A percentile compares a stretch with the other conserved stretches of the same genome.
phyloP scores from a whole-genome alignment of 2,113 vertebrate genomes.

The Brachyhypopomus gauderio region DNA sequence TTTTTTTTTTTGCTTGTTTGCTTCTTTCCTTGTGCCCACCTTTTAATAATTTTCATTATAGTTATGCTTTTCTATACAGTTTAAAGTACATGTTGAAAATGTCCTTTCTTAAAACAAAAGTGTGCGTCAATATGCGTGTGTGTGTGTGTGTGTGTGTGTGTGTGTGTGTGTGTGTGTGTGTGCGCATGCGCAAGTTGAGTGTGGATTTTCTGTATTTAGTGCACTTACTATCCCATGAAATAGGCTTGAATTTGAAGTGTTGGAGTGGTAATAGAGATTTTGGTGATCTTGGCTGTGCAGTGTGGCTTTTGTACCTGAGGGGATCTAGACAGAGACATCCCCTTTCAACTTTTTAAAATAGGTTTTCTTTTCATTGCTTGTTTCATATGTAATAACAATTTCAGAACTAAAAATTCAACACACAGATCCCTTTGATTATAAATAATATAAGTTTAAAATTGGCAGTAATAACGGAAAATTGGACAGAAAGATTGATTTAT shows the following conservation, averaged over 20 bases:
- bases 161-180: constrained; percentile 20
- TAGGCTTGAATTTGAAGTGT: constrained; percentile 81
- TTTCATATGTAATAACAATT: constrained; percentile 35
- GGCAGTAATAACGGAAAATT: not conserved
- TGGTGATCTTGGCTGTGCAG: constrained; percentile 77
- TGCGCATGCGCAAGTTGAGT: constrained; percentile 62
- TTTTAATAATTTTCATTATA: constrained; percentile 66
- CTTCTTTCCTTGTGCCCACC: constrained; percentile 68
- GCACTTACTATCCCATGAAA: constrained; percentile 79
- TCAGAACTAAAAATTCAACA: constrained; percentile 7
- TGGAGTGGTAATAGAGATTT: constrained; percentile 76
- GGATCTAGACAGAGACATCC: constrained; percentile 65
- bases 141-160: constrained; percentile 19
- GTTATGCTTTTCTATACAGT: constrained; percentile 62
- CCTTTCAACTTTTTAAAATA: constrained; percentile 67
- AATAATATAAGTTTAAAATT: constrained; percentile 33
- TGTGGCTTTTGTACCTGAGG: constrained; percentile 76
- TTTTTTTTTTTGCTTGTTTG: constrained; percentile 65
- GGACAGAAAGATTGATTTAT: constrained; percentile 5
- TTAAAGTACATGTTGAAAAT: constrained; percentile 67
- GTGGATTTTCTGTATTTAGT: constrained; percentile 77
- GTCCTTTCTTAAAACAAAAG: constrained; percentile 64
- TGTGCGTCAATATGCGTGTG: constrained; percentile 56
- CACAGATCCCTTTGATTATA: not conserved
- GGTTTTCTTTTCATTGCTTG: constrained; percentile 62